Evolutionary conservation across 2,113 vertebrate species (phyloP), one percentile per base, ranked within the genome.

Genomic region (Muscicapa adusta): DNA sequence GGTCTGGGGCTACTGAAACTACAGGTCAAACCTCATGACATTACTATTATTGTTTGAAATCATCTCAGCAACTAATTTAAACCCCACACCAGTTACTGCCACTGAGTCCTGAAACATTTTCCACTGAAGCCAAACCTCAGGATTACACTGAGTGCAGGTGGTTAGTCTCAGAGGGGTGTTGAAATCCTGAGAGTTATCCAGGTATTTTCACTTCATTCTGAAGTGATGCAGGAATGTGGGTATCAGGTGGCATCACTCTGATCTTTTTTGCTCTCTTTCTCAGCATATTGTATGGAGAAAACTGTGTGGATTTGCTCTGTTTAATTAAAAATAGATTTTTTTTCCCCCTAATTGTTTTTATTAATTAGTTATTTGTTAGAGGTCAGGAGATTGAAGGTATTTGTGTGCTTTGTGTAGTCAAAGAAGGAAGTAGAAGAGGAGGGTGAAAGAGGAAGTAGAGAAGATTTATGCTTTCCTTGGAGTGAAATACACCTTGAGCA

Each of bases 81-180:
- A 12, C 3, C 3, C 11, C 38, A 57, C 9, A 18, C 0, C 2
- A 72, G 13, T 10, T 65, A 6, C 29, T 47, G 19, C 2, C 26
- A 23, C 13, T 1, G 0, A 48, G 2, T 50, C 19, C 5, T 58
- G 5, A 7, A n/a, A 15, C 31, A 11, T 71, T 54, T 78, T 42
- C 22, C 13, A 18, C 9, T 18, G 24, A 67, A 61, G 8, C 18
- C 20, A 60, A 47, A 50, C 9, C 12, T 5, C 8, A 63, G 34
- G 16, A 24, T 33, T 50, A 8, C 19, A 4, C 8, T 43, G 31
- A 2, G 2, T 70, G 18, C n/a, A 28, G 3, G 13, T 8, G 4
- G 5, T 48, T 28, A 77, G 36, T 2, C 10, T 83, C n/a, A 50
- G 18, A 83, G 5, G 8, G 29, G 12, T 51, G 18, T 8, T 24